Conservation (phyloP, 2,113 vertebrate genomes). For the Centropristis striata region DNA sequence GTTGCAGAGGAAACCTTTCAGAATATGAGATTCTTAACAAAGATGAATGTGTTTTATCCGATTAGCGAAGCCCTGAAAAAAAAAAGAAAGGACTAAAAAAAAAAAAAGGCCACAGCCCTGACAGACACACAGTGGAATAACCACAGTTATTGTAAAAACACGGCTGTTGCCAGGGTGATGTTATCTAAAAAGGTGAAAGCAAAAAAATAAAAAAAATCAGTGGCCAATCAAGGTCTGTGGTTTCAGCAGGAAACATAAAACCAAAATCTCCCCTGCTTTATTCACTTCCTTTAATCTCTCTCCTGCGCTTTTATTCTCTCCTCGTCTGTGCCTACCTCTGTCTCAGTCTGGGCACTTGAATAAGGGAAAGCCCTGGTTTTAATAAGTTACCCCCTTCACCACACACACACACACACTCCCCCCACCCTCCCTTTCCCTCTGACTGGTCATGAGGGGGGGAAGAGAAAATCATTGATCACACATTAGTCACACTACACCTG, state of each 20-base stretch:
- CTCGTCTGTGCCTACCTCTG: slow-evolving; percentile 32
- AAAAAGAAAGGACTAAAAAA: not conserved
- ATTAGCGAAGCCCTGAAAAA: slow-evolving; percentile 12
- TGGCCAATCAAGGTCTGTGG: slow-evolving; percentile 60
- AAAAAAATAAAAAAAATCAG: slow-evolving; percentile 33
- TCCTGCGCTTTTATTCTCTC: slow-evolving; percentile 63
- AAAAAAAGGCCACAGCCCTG: slow-evolving; percentile 26
- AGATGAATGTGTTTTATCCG: slow-evolving; percentile 23
- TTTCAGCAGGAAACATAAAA: slow-evolving; percentile 67
- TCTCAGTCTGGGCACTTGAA: slow-evolving; percentile 58
- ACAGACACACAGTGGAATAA: slow-evolving; percentile 42
- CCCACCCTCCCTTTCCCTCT: slow-evolving; percentile 20
- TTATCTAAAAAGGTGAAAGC: slow-evolving; percentile 57
- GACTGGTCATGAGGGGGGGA: slow-evolving; percentile 43
- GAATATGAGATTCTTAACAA: slow-evolving; percentile 4
- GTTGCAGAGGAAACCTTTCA: not conserved
- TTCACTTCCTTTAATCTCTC: slow-evolving; percentile 70
- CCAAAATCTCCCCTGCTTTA: slow-evolving; percentile 60
- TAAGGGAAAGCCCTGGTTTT: slow-evolving; percentile 69
- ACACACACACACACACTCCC: not conserved
- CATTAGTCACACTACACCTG: slow-evolving; percentile 77
- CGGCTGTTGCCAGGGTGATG: slow-evolving; percentile 72
- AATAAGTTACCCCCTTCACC: slow-evolving; percentile 39
- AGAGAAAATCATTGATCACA: slow-evolving; percentile 69
- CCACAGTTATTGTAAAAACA: slow-evolving; percentile 61